Evolutionary conservation across 2,888 invertebrate species (phyloP).

Genomic region (Drosophila barbarae): DNA sequence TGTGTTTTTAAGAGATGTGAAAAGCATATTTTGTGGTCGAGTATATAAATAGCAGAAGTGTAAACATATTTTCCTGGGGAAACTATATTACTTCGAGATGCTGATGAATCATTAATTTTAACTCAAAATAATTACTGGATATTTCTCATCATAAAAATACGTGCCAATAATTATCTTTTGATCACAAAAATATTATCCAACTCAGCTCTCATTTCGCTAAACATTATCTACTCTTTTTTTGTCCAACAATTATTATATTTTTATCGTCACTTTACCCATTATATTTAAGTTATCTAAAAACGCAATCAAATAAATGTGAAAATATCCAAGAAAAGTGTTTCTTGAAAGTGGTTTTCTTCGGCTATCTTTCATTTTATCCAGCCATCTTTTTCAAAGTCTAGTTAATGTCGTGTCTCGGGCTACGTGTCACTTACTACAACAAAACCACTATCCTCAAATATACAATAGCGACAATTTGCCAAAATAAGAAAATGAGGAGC

Average conservation of each 20-base stretch:
- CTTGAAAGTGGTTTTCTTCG: conserved; percentile 3
- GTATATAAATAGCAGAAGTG: conserved; percentile 1
- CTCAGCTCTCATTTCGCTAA: not conserved
- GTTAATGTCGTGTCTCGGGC: conserved; percentile 51
- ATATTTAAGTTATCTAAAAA: conserved; percentile 1
- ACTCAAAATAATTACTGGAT: not conserved
- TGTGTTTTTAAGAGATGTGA: conserved; percentile 20
- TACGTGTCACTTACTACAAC: conserved; percentile 51
- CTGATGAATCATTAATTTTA: too few species aligned
- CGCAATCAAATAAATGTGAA: conserved; percentile 1
- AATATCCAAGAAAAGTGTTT: conserved; percentile 2
- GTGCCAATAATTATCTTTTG: not conserved
- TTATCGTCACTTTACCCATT: not conserved
- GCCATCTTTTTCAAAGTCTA: conserved; percentile 30
- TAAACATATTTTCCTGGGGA: not conserved
- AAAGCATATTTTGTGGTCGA: conserved; percentile 1
- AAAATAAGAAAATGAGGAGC: conserved; percentile 32
- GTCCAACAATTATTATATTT: not conserved
- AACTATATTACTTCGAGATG: not conserved
- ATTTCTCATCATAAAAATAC: not conserved
- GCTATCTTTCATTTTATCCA: not conserved
- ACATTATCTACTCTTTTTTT: not conserved
- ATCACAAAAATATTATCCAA: not conserved
- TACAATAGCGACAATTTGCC: conserved; percentile 58
- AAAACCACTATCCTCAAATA: conserved; percentile 18